Percentiles rank a stretch among this genome's conserved stretches.
Evolutionary conservation across 2,797 vertebrate species (phyloP).

Genomic region (Microctenopoma stevenorrisi): DNA sequence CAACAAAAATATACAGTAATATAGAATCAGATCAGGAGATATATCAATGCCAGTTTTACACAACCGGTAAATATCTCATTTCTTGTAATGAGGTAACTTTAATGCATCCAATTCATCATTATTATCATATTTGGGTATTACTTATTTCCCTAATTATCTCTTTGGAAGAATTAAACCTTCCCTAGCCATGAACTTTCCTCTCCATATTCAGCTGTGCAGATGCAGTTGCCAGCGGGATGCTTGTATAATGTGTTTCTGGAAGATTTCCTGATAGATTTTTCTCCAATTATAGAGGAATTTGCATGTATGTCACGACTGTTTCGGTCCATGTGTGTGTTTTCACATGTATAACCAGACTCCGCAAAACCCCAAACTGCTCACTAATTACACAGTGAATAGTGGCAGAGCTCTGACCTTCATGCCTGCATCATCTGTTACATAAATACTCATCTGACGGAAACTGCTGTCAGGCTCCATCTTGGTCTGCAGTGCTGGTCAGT

Average conservation of each 20-base stretch:
- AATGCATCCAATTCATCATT: slow-evolving; percentile 65
- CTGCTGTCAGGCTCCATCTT: slow-evolving; percentile 61
- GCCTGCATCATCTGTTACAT: slow-evolving; percentile 59
- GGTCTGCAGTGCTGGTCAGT: slow-evolving; percentile 54
- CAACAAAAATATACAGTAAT: not conserved
- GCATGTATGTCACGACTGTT: slow-evolving; percentile 3
- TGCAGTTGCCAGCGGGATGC: slow-evolving; percentile 1
- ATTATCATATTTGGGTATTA: slow-evolving; percentile 51
- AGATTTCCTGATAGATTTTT: not conserved
- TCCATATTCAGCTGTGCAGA: slow-evolving; percentile 20
- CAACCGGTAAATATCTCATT: slow-evolving; percentile 35
- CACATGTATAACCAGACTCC: slow-evolving; percentile 21
- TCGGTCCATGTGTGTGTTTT: slow-evolving; percentile 13
- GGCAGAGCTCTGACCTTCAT: slow-evolving; percentile 48
- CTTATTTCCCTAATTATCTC: slow-evolving; percentile 56
- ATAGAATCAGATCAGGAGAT: not conserved
- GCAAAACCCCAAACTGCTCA: slow-evolving; percentile 32
- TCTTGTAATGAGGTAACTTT: slow-evolving; percentile 54
- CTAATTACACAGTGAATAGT: slow-evolving; percentile 62
- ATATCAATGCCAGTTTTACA: slow-evolving; percentile 39
- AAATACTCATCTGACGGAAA: slow-evolving; percentile 70
- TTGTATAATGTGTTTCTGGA: slow-evolving; percentile 7
- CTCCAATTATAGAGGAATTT: not conserved
- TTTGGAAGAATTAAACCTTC: slow-evolving; percentile 47
- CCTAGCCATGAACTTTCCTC: slow-evolving; percentile 53